Base-by-base conservation (phyloP, 92 coral and sea anemone species). In the Epizoanthus stellaris region DNA sequence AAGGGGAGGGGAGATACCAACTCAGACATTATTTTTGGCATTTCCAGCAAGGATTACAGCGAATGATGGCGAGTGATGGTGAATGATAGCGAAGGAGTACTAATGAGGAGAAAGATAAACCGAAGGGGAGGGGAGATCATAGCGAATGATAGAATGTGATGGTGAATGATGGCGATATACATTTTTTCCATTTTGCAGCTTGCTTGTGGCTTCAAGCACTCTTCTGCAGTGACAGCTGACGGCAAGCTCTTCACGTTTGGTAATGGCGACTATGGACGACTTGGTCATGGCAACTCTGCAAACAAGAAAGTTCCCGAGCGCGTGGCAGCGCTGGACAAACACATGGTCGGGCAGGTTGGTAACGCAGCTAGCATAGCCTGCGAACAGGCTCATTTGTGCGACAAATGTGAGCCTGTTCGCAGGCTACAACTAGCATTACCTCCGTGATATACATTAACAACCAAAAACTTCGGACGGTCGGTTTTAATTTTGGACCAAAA, bases 141-240 rank as follows among this genome's bases (percentile, higher is more conserved):
- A 34, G 14, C 16, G 70, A 65, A 6, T 34, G 70, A 65, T 34
- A 1, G 70, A 2, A 11, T 1, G 1, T 60, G 36, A 30, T 30
- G 36, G 36, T 1, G 3, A 19, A 60, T 19, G 20, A 15, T 15
- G 8, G 3, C 0, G 36, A 15, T 42, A 2, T 45, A 13, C 77
- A 2, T 14, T 16, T 16, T 73, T 45, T 68, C 36, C 67, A n/a
- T 3, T 3, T 76, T 68, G 13, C 69, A 93, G 97, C 57, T 93
- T 70, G 94, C 97, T 43, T 93, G 97, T 75, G 97, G 97, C 67
- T 93, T 93, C 82, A 93, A 93, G 65, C 97, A 93, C 90, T 93
- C 97, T 21, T 92, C 97, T 21, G 97, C 91, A 62, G 95, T 93
- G 23, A 93, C 97, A 1, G 80, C 93, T 23, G 97, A 93, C 62